Evolutionary conservation across 2,797 vertebrate species (phyloP).

Genomic region (Semaprochilodus insignis): DNA sequence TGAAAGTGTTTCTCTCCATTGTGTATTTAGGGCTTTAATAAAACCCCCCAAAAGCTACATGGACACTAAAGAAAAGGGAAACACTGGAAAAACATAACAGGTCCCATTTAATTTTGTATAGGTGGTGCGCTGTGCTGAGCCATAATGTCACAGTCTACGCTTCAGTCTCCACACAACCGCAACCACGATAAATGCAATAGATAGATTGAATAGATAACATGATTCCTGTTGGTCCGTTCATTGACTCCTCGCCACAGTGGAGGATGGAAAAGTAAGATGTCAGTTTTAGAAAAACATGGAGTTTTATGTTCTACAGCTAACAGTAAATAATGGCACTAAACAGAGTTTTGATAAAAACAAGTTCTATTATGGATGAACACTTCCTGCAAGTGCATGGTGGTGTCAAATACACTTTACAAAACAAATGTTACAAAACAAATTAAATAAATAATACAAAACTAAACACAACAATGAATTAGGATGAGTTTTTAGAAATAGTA

Average conservation of each 20-base stretch:
- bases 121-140: background rate
- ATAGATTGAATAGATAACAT: too few relatives aligned
- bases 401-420: constrained; percentile 77
- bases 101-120: too few relatives aligned
- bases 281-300: background rate
- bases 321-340: constrained; percentile 19
- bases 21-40: too few relatives aligned
- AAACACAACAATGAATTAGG: constrained; percentile 55
- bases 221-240: background rate
- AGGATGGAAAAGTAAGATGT: background rate
- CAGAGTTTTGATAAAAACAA: constrained; percentile 26
- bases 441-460: constrained; percentile 63
- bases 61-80: too few relatives aligned
- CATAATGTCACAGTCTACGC: background rate
- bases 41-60: too few relatives aligned
- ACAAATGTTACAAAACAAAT: constrained; percentile 74
- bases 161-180: background rate
- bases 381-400: constrained; percentile 39
- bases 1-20: too few relatives aligned
- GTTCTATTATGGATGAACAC: constrained; percentile 22
- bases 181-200: background rate
- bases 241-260: background rate
- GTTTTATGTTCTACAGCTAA: background rate
- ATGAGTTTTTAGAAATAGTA: constrained; percentile 38
- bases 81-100: too few relatives aligned